These are phyloP conservation scores for Cherax quadricarinatus DNA, from an alignment of 1,140 invertebrate genomes.

Conservation along the genomic window DNA sequence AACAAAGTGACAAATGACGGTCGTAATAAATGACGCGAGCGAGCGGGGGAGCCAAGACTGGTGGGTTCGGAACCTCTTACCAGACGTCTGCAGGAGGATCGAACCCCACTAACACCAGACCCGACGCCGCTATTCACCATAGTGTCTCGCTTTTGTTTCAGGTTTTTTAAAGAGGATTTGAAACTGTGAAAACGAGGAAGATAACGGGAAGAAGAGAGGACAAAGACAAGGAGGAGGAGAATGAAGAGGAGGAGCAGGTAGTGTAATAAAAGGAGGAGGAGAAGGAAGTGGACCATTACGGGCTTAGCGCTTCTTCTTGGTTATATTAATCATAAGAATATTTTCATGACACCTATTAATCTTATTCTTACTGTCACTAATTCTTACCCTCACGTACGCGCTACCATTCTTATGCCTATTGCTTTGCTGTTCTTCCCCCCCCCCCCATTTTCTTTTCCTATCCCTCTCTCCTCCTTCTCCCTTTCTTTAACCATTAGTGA, in stretches of 20 bases:
- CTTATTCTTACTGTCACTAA: too few relatives aligned
- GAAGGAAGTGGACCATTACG: background rate
- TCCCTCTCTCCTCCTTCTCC: background rate
- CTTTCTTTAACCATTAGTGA: background rate
- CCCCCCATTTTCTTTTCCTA: background rate
- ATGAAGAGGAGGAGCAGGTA: background rate
- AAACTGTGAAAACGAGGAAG: background rate
- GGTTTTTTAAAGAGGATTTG: background rate
- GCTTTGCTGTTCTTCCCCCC: background rate
- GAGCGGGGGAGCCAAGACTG: background rate
- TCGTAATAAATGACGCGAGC: slow-evolving; percentile 17
- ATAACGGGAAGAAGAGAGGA: background rate
- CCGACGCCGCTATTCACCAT: background rate
- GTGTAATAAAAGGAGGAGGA: background rate
- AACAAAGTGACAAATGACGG: slow-evolving; percentile 15
- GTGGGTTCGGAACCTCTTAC: background rate
- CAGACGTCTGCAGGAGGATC: background rate
- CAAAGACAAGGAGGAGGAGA: background rate
- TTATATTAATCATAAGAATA: too few relatives aligned
- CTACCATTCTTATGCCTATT: background rate
- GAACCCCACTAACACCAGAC: background rate
- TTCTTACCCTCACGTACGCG: too few relatives aligned
- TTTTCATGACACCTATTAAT: too few relatives aligned
- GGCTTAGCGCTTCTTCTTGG: too few relatives aligned
- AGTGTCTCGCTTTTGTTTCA: background rate